Evolutionary conservation across 2,888 invertebrate species (phyloP), one percentile per base, ranked within the genome.

Genomic region (Aromia moschata): DNA sequence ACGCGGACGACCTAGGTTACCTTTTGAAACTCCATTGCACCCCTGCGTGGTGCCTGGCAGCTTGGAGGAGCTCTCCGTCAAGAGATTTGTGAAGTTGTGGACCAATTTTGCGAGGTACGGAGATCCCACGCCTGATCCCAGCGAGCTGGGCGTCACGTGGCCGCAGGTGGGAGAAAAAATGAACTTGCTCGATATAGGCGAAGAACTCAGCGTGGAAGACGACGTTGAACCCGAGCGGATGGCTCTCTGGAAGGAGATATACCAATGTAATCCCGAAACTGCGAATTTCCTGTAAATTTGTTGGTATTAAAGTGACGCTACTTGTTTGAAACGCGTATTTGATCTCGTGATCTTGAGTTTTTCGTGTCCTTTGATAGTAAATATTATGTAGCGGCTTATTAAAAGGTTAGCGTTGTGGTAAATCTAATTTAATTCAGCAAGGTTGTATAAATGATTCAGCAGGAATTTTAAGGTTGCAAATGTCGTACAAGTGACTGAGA

Each of bases 51-150:
- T 60, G 11, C 53, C 63, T 2, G 68, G 64, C 3, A 72, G 72
- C 33, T 11, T 61, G n/a, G 76, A 77, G 67, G 73, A 74, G 17
- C 44, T 62, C 12, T 55, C 65, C 4, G 55, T 74, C 17, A 62
- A 65, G 44, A 61, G 70, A 17, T 67, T 76, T 51, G 58, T 71
- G 5, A 70, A 64, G 44, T 38, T 76, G 9, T 77, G 77, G 77
- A 69, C 72, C 1, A 74, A 75, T 61, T 77, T 77, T 56, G 76
- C 77, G 2, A 69, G 58, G 54, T 65, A 41, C 49, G 69, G 70
- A 4, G 64, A 72, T 54, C 73, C 73, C 9, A 70, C 67, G 12
- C 68, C 69, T 7, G 43, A 62, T 7, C 45, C 40, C 12, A 56
- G 57, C 3, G 57, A 68, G 20, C 40, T 64, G 5, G 60, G 60